These are phyloP conservation scores for Stenchaetothrips biformis DNA, from an alignment of 2,888 invertebrate genomes.

Conservation along the genomic window DNA sequence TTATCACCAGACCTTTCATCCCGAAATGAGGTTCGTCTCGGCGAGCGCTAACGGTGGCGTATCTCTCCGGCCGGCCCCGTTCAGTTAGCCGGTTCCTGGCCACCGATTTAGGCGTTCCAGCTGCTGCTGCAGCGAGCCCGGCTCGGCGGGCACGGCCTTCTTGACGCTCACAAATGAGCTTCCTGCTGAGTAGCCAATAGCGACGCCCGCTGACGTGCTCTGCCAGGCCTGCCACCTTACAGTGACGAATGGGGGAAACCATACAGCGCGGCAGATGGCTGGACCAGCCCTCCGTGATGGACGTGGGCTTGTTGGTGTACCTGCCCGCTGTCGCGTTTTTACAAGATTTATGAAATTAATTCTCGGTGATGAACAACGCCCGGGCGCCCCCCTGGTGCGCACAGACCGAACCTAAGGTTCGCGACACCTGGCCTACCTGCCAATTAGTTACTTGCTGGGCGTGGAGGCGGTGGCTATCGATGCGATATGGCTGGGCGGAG, in stretches of 20 bases:
- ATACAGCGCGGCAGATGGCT: neutral
- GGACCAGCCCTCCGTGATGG: neutral
- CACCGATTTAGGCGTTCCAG: neutral
- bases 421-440: too few species aligned
- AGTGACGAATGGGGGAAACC: neutral
- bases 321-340: constrained; percentile 15
- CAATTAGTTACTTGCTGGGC: too few species aligned
- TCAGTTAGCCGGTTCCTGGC: too few species aligned
- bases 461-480: neutral
- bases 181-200: constrained; percentile 20
- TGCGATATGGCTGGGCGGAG: neutral
- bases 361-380: neutral
- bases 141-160: too few species aligned
- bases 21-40: neutral
- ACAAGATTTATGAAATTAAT: neutral
- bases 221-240: constrained; percentile 22
- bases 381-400: too few species aligned
- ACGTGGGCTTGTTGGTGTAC: neutral
- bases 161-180: constrained; percentile 14
- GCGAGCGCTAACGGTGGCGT: too few species aligned
- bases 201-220: constrained; percentile 7
- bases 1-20: constrained; percentile 20
- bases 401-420: too few species aligned
- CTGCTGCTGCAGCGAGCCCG: neutral
- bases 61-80: too few species aligned